Conservation (phyloP, 64 coral and sea anemone genomes). For the Montipora foliosa region DNA sequence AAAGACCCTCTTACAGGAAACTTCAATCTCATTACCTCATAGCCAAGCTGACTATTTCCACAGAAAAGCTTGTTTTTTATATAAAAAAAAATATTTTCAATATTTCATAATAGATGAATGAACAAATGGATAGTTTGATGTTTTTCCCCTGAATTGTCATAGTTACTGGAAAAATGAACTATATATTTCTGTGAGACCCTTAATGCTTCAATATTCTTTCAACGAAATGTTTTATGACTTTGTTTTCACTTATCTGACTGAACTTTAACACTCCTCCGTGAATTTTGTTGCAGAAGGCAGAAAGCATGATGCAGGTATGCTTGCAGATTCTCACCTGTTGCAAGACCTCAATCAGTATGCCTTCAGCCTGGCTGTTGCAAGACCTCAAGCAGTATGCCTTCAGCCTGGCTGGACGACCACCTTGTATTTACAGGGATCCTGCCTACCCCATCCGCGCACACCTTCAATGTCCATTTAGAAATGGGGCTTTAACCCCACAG, state of each 20-base stretch:
- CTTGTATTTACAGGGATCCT: constrained; percentile 21
- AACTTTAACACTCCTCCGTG: background rate
- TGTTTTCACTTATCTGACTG: too few species aligned
- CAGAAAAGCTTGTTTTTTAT: too few species aligned
- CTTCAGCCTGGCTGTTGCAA: background rate
- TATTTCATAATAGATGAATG: background rate
- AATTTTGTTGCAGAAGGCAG: constrained; percentile 16
- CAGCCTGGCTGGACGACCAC: background rate
- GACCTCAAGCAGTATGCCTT: background rate
- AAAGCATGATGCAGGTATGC: constrained; percentile 41
- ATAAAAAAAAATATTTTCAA: too few species aligned
- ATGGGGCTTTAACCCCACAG: background rate
- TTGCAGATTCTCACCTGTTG: background rate
- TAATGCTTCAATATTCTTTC: background rate
- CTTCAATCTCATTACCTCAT: too few species aligned
- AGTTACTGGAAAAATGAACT: background rate
- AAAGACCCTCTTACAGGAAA: too few species aligned
- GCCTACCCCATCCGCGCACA: constrained; percentile 4
- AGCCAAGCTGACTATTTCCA: too few species aligned
- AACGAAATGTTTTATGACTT: background rate
- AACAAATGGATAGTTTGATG: background rate
- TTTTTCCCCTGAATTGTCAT: background rate
- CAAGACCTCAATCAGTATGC: too few species aligned
- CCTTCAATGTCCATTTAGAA: constrained; percentile 21
- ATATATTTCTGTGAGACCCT: background rate